phyloP scores from a whole-genome alignment of 1,140 invertebrate species.

The Sweltsa coloradensis region DNA sequence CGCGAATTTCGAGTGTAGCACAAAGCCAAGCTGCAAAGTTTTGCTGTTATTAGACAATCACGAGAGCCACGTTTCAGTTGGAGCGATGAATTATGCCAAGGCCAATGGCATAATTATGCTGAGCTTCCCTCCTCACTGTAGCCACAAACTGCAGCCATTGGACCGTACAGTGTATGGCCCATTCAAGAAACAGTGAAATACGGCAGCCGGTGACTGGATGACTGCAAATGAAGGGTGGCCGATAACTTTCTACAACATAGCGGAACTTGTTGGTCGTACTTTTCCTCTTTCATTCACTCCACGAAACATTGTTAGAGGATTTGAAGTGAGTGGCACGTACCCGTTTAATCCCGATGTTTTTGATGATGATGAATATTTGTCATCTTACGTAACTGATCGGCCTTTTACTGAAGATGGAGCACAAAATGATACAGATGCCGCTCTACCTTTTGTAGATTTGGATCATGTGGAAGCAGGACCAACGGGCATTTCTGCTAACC shows the following conservation, averaged over 20 bases:
- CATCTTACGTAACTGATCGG: slow-evolving; percentile 25
- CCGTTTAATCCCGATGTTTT: slow-evolving; percentile 27
- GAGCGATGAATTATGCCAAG: slow-evolving; percentile 21
- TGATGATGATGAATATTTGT: slow-evolving; percentile 24
- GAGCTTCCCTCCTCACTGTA: slow-evolving; percentile 30
- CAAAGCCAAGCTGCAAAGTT: no score
- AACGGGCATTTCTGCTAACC: no score
- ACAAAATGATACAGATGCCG: no score
- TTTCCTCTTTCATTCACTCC: slow-evolving; percentile 22
- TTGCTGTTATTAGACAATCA: no score
- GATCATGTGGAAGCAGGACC: no score
- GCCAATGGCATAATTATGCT: slow-evolving; percentile 25
- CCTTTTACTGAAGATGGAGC: no score
- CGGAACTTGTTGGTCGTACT: slow-evolving; percentile 18
- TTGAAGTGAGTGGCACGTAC: slow-evolving; percentile 24
- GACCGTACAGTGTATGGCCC: slow-evolving; percentile 22
- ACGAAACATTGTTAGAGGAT: slow-evolving; percentile 25
- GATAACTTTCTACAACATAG: slow-evolving; percentile 25
- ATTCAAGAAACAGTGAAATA: slow-evolving; percentile 29
- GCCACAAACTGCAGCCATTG: slow-evolving; percentile 27
- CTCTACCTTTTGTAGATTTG: no score
- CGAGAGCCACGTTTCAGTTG: no score
- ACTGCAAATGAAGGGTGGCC: slow-evolving; percentile 20
- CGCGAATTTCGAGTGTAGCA: slow-evolving; percentile 29
- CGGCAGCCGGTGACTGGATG: slow-evolving; percentile 25